Evolutionary conservation across 2,888 invertebrate genomes (phyloP).

Genomic region (Rosalia funebris): DNA sequence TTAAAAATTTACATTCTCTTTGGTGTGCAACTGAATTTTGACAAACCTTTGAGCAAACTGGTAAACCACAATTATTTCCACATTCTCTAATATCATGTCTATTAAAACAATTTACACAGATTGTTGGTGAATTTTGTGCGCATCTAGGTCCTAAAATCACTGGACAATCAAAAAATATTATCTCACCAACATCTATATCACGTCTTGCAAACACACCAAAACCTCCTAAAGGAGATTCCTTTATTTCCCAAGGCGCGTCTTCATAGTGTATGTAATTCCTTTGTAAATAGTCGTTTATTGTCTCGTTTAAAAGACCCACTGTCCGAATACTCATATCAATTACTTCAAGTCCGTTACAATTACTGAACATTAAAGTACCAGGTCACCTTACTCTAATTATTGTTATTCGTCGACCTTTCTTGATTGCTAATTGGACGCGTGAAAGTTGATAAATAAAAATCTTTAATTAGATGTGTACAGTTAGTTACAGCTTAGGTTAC

Average conservation of each 20-base stretch:
- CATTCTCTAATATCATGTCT: conserved; percentile 65
- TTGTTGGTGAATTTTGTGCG: conserved; percentile 63
- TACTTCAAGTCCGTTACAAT: background rate
- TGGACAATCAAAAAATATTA: conserved; percentile 77
- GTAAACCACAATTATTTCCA: conserved; percentile 72
- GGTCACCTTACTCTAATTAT: conserved; percentile 8
- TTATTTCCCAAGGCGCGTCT: conserved; percentile 70
- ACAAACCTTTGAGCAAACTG: conserved; percentile 75
- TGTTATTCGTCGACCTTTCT: conserved; percentile 4
- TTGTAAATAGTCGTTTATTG: conserved; percentile 44
- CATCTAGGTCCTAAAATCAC: conserved; percentile 77
- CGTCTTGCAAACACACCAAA: conserved; percentile 77
- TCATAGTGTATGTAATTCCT: conserved; percentile 35
- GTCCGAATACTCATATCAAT: conserved; percentile 26
- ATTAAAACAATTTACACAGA: conserved; percentile 75
- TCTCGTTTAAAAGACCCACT: conserved; percentile 33
- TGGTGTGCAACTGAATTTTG: conserved; percentile 69
- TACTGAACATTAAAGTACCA: background rate
- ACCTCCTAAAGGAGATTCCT: conserved; percentile 72
- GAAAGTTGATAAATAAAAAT: conserved; percentile 19
- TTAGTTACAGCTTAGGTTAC: background rate
- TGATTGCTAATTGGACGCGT: conserved; percentile 9
- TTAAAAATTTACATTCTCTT: conserved; percentile 73
- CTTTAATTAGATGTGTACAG: conserved; percentile 20
- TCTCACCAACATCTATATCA: conserved; percentile 74